Conservation (phyloP, 2,888 invertebrate genomes). For the Argynnis bischoffii region DNA sequence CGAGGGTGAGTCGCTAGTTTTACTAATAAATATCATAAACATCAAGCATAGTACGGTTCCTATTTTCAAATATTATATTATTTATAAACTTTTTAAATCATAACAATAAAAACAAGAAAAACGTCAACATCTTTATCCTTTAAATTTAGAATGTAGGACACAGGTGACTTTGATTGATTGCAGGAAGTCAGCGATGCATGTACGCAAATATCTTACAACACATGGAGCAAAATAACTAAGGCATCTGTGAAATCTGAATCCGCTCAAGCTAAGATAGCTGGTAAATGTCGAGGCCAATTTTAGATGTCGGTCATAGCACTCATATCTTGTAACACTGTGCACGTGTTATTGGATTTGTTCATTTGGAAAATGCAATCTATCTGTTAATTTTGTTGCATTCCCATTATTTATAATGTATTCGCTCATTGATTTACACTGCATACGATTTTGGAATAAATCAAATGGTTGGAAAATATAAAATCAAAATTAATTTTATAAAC, state of each 20-base stretch:
- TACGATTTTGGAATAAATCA: no score
- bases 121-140: slow-evolving; percentile 1
- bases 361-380: not conserved
- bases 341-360: not conserved
- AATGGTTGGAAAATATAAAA: no score
- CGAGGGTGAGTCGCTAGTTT: no score
- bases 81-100: not conserved
- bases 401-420: not conserved
- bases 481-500: no score
- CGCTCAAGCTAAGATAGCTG: slow-evolving; percentile 28
- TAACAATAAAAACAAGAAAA: not conserved
- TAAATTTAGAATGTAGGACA: slow-evolving; percentile 15
- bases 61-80: not conserved
- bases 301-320: slow-evolving; percentile 62
- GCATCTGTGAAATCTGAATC: slow-evolving; percentile 22
- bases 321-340: not conserved
- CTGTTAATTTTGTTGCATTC: not conserved
- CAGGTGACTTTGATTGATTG: slow-evolving; percentile 22
- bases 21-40: no score
- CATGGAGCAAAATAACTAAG: slow-evolving; percentile 19
- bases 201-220: slow-evolving; percentile 8
- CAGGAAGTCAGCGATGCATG: slow-evolving; percentile 18
- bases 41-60: no score
- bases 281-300: slow-evolving; percentile 64
- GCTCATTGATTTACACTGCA: no score